A percentile compares a stretch with the other conserved stretches of the same genome.
Evolutionary conservation across 2,888 invertebrate genomes (phyloP).

Genomic region (Ophion slaviceki): DNA sequence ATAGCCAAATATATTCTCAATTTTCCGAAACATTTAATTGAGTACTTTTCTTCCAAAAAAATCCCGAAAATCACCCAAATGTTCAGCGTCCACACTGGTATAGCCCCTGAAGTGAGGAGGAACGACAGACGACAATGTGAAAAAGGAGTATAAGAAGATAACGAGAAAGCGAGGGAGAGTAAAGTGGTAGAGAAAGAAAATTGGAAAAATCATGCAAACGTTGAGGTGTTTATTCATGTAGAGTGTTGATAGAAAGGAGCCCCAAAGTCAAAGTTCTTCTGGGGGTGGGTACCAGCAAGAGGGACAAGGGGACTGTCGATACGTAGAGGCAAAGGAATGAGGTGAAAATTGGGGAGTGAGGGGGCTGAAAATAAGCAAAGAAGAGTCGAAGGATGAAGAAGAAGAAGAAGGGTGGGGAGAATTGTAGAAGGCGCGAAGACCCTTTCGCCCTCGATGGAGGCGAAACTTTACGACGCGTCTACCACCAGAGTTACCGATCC

Average conservation of each 20-base stretch:
- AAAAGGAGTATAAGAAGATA: background rate
- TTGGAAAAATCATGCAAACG: slow-evolving; percentile 13
- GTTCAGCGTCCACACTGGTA: no score
- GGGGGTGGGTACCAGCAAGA: slow-evolving; percentile 20
- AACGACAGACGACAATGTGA: slow-evolving; percentile 29
- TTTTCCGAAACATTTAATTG: no score
- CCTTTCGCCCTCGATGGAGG: slow-evolving; percentile 78
- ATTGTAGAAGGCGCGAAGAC: slow-evolving; percentile 76
- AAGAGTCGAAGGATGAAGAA: slow-evolving; percentile 58
- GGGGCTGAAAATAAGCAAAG: slow-evolving; percentile 43
- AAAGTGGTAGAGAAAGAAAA: background rate
- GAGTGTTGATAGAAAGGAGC: background rate
- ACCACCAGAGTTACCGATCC: slow-evolving; percentile 80
- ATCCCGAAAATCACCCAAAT: no score
- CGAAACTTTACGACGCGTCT: slow-evolving; percentile 82
- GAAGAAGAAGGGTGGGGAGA: slow-evolving; percentile 66
- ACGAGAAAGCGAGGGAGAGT: slow-evolving; percentile 55
- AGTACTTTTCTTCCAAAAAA: no score
- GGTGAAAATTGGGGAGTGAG: slow-evolving; percentile 49
- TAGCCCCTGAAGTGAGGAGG: slow-evolving; percentile 67
- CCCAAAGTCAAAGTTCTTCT: slow-evolving; percentile 16
- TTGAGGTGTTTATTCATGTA: slow-evolving; percentile 39
- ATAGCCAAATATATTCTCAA: no score
- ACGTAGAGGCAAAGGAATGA: slow-evolving; percentile 62
- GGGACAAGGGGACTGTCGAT: slow-evolving; percentile 39